Evolutionary conservation across 2,797 vertebrate species (phyloP), one percentile per base, ranked within the genome.

Genomic region (Trachurus trachurus): DNA sequence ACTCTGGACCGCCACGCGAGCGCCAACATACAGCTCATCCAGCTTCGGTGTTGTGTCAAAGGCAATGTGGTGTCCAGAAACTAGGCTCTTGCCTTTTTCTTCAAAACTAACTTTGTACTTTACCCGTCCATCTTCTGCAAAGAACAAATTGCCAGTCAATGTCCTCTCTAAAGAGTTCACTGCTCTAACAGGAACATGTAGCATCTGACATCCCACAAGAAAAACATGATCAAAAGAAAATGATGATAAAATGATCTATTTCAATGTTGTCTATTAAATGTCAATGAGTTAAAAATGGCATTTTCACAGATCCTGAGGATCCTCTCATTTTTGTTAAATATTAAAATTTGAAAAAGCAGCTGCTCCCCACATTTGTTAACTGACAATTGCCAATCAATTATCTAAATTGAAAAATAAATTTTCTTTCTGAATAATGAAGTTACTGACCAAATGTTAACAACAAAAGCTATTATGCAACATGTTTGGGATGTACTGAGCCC

Each of bases 31-130:
- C 52, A 98, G 91, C 59, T 95, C 94, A 62, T 97, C 96, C 0
- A 96, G 90, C 0, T 80, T 74, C 0, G 96, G 96, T 50, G 96
- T 94, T 39, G 87, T 88, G 71, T 96, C 93, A 2, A 96, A 96
- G 2, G 98, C 98, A 1, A 99, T 95, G 78, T 97, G 98, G 89
- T 98, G 97, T 45, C 96, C 96, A 0, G 98, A 98, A 9, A 99
- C 94, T 15, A 98, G 90, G 74, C 96, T 96, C 88, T 95, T 97
- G 0, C 96, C 97, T 76, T 96, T 97, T 15, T 96, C 96, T 40
- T 97, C 96, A 79, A 98, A 98, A 42, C 96, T 94, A 63, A 99
- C 96, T 80, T 97, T 98, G 93, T 96, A 99, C 39, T 96, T 97
- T 11, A 85, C 19, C 11, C 71, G 81, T 17, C 89, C 88, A 9